Percentiles rank a stretch among this genome's conserved stretches.
Evolutionary conservation across 2,888 invertebrate species (phyloP).

Genomic region (Agrilus cyanescens): DNA sequence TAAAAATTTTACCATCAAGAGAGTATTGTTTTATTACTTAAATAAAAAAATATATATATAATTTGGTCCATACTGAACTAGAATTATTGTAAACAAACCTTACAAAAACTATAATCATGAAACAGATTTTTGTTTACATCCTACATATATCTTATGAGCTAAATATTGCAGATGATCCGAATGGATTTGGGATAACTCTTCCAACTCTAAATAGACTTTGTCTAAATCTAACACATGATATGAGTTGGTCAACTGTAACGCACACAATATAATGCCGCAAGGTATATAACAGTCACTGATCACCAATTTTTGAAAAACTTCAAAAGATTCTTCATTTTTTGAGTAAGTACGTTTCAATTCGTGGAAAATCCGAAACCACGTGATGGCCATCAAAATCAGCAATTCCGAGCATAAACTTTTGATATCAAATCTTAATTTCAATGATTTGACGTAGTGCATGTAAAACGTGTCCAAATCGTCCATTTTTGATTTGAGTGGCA

Average conservation of each 20-base stretch:
- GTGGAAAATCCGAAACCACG: conserved; percentile 20
- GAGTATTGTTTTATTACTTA: too few species aligned
- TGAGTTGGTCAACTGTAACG: conserved; percentile 21
- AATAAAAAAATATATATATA: too few species aligned
- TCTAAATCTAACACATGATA: conserved; percentile 19
- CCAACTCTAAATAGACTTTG: conserved; percentile 19
- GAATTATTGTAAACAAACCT: too few species aligned
- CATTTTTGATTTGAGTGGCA: conserved; percentile 23
- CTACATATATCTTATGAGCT: conserved; percentile 16
- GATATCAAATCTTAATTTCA: conserved; percentile 21
- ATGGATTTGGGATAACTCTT: conserved; percentile 22
- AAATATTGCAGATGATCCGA: conserved; percentile 23
- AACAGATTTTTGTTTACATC: too few species aligned
- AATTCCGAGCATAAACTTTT: conserved; percentile 23
- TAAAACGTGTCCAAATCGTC: conserved; percentile 28
- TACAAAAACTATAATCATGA: too few species aligned
- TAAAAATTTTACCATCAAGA: too few species aligned
- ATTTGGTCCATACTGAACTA: too few species aligned
- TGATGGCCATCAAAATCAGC: conserved; percentile 22
- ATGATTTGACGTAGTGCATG: conserved; percentile 22
- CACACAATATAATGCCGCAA: conserved; percentile 23
- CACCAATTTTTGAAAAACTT: conserved; percentile 22
- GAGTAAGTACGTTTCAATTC: conserved; percentile 23
- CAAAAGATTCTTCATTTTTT: conserved; percentile 17
- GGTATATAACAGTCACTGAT: conserved; percentile 25